Conservation (phyloP, 2,888 invertebrate genomes). For the Drosophila bunnanda region DNA sequence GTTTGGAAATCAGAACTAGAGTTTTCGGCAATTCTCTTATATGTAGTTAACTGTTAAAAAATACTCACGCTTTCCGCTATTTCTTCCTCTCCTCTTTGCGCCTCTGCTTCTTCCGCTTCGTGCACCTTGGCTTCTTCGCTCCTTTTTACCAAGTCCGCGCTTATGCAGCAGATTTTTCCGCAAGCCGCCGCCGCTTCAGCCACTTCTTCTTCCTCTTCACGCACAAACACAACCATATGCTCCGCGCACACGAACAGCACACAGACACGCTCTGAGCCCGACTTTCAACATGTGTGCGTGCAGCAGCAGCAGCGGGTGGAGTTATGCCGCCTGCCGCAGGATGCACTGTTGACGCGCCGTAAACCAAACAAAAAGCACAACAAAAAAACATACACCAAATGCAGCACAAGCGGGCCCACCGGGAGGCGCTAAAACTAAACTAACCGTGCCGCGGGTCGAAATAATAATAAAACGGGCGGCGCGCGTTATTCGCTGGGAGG, state of each 20-base stretch:
- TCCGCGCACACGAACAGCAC: constrained; percentile 4
- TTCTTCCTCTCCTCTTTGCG: neutral
- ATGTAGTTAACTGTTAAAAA: neutral
- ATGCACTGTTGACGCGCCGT: constrained; percentile 8
- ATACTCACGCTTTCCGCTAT: constrained; percentile 19
- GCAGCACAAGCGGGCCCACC: constrained; percentile 1
- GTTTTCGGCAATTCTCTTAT: neutral
- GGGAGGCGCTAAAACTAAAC: constrained; percentile 4
- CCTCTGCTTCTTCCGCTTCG: neutral
- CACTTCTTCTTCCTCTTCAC: neutral
- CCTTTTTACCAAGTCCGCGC: constrained; percentile 11
- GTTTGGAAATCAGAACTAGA: constrained; percentile 2
- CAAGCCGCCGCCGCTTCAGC: constrained; percentile 7
- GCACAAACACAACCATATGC: constrained; percentile 25
- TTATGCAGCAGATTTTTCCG: constrained; percentile 18
- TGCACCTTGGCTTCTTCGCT: neutral
- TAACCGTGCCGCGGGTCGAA: constrained; percentile 9
- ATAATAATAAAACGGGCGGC: constrained; percentile 7
- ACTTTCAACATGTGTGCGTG: constrained; percentile 24
- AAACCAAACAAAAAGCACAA: constrained; percentile 35
- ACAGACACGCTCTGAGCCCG: constrained; percentile 26
- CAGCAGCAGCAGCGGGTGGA: neutral
- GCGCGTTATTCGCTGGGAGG: neutral
- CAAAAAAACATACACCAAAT: constrained; percentile 16
- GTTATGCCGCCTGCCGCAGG: constrained; percentile 5